Percentiles rank a stretch among this genome's conserved stretches.
Evolutionary conservation across 1,140 invertebrate species (phyloP).

Genomic region (Pogonomyrmex californicus): DNA sequence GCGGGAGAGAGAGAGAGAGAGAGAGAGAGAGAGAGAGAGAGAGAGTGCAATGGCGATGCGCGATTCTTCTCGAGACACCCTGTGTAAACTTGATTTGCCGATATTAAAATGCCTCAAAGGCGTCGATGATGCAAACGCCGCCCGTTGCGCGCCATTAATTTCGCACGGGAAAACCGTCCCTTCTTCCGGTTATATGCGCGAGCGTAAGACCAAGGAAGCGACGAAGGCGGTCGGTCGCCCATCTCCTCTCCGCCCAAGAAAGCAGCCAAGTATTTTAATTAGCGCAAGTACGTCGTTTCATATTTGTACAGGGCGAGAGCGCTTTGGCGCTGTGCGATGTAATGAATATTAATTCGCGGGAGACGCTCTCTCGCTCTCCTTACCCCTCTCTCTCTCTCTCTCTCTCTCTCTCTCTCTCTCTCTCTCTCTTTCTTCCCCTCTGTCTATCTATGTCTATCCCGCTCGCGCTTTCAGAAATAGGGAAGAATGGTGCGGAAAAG

Average conservation of each 20-base stretch:
- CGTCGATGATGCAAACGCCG: slow-evolving; percentile 61
- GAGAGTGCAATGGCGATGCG: background rate
- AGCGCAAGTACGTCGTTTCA: slow-evolving; percentile 83
- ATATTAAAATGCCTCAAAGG: slow-evolving; percentile 35
- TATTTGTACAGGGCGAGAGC: slow-evolving; percentile 74
- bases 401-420: too few species aligned
- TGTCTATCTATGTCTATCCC: too few species aligned
- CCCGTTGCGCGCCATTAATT: slow-evolving; percentile 29
- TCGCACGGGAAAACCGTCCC: slow-evolving; percentile 7
- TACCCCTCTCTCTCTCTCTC: too few species aligned
- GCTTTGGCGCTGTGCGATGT: slow-evolving; percentile 72
- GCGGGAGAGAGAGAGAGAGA: too few species aligned
- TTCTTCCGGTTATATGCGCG: slow-evolving; percentile 11
- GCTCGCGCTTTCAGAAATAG: slow-evolving; percentile 6
- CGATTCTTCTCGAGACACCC: background rate
- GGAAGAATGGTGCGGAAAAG: slow-evolving; percentile 23
- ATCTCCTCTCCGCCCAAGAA: slow-evolving; percentile 67
- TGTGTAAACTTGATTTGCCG: slow-evolving; percentile 35
- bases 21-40: too few species aligned
- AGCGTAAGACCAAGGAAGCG: slow-evolving; percentile 4
- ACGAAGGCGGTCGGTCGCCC: slow-evolving; percentile 24
- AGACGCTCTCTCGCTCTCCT: slow-evolving; percentile 33
- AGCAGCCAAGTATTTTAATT: slow-evolving; percentile 82
- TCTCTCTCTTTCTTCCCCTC: too few species aligned
- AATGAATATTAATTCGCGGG: slow-evolving; percentile 83